Conservation (phyloP, 2,888 invertebrate species). For the Scaeva pyrastri region DNA sequence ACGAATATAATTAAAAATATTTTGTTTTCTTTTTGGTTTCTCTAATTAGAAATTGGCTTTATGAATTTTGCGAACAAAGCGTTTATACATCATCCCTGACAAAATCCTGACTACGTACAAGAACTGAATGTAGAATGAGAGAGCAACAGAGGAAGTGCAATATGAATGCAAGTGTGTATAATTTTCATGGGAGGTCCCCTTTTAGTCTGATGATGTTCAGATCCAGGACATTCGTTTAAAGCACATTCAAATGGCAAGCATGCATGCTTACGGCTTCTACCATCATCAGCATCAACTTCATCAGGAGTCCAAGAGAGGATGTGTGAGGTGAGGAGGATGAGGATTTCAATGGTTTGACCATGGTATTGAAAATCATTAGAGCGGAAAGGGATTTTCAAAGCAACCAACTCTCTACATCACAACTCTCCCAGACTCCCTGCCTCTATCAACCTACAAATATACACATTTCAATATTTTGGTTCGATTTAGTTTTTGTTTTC, state of each 20-base stretch:
- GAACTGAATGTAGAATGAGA: constrained; percentile 15
- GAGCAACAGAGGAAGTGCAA: constrained; percentile 55
- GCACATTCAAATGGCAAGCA: not conserved
- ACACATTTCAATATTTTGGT: constrained; percentile 33
- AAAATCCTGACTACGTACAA: too few relatives aligned
- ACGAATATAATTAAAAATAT: too few relatives aligned
- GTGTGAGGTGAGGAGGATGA: not conserved
- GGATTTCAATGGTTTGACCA: constrained; percentile 46
- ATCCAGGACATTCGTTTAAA: not conserved
- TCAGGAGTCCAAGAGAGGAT: constrained; percentile 29
- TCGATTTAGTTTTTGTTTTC: constrained; percentile 39
- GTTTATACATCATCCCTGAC: too few relatives aligned
- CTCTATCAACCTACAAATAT: not conserved
- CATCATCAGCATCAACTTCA: not conserved
- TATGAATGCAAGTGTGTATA: constrained; percentile 29
- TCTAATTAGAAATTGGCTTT: too few relatives aligned
- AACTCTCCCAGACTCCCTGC: constrained; percentile 11
- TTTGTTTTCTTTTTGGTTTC: too few relatives aligned
- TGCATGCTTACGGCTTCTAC: constrained; percentile 19
- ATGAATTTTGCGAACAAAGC: too few relatives aligned
- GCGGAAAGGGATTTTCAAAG: constrained; percentile 59
- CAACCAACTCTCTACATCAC: constrained; percentile 15
- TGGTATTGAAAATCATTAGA: constrained; percentile 58
- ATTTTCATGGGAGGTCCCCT: constrained; percentile 10
- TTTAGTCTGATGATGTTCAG: not conserved